A percentile compares a stretch with the other conserved stretches of the same genome.
Conservation (phyloP, 2,113 vertebrate genomes). For the Oncorhynchus gorbuscha region DNA sequence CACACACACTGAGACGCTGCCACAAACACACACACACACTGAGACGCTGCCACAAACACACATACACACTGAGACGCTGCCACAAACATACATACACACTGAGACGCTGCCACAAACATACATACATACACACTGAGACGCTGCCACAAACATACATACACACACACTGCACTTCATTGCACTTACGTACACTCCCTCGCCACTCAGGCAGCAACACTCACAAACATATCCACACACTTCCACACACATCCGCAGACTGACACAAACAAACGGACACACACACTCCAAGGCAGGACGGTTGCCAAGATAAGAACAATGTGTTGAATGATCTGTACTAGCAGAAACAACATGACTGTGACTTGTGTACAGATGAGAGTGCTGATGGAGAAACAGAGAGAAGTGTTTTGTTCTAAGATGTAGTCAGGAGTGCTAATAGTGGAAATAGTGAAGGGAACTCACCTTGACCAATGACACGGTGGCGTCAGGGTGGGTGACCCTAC, state of each 20-base stretch:
- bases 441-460: slow-evolving; percentile 42
- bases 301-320: slow-evolving; percentile 67
- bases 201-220: not conserved
- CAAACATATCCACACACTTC: not conserved
- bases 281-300: slow-evolving; percentile 35
- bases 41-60: too few relatives aligned
- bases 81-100: too few relatives aligned
- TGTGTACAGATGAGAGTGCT: slow-evolving; percentile 10
- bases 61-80: too few relatives aligned
- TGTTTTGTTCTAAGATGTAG: not conserved
- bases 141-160: slow-evolving; percentile 47
- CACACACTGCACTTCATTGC: not conserved
- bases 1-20: too few relatives aligned
- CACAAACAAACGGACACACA: slow-evolving; percentile 7
- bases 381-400: not conserved
- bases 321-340: slow-evolving; percentile 45
- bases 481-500: slow-evolving; percentile 87
- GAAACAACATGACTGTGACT: slow-evolving; percentile 23
- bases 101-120: too few relatives aligned
- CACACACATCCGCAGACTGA: not conserved
- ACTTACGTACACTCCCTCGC: not conserved
- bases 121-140: slow-evolving; percentile 6
- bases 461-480: slow-evolving; percentile 78
- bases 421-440: too few relatives aligned
- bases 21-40: too few relatives aligned